Conservation (phyloP, 2,888 invertebrate species). For the Drosophila flavopinicola region DNA sequence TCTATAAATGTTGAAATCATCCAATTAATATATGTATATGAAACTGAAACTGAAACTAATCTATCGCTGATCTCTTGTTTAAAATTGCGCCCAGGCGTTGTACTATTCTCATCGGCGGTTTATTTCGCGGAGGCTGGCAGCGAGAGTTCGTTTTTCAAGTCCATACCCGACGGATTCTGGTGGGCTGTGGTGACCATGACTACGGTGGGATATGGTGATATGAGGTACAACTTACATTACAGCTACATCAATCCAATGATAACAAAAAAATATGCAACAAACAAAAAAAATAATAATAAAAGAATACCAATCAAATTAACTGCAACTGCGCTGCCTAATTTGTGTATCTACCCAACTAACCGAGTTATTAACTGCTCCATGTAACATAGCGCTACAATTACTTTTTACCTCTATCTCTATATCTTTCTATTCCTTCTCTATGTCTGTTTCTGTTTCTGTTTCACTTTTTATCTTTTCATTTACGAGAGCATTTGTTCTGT, state of each 20-base stretch:
- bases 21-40: slow-evolving; percentile 2
- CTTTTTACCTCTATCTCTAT: slow-evolving; percentile 13
- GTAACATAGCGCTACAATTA: slow-evolving; percentile 37
- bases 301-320: slow-evolving; percentile 17
- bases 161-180: slow-evolving; percentile 99
- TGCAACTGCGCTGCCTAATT: slow-evolving; percentile 40
- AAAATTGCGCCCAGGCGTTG: slow-evolving; percentile 91
- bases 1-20: slow-evolving; percentile 5
- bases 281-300: slow-evolving; percentile 15
- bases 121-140: slow-evolving; percentile 99
- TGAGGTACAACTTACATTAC: slow-evolving; percentile 88
- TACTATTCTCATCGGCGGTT: slow-evolving; percentile 99
- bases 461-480: slow-evolving; percentile 24
- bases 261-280: slow-evolving; percentile 15
- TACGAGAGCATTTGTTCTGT: slow-evolving; percentile 15
- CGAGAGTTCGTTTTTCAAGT: slow-evolving; percentile 99
- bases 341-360: slow-evolving; percentile 38
- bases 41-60: slow-evolving; percentile 38
- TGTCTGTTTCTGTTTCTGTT: slow-evolving; percentile 16
- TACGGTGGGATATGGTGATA: slow-evolving; percentile 99
- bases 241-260: slow-evolving; percentile 42
- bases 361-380: slow-evolving; percentile 39
- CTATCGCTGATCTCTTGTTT: slow-evolving; percentile 61
- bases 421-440: slow-evolving; percentile 16
- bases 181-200: slow-evolving; percentile 99